Base-by-base conservation (phyloP, 1,140 invertebrate species). In the Vanessa atalanta region DNA sequence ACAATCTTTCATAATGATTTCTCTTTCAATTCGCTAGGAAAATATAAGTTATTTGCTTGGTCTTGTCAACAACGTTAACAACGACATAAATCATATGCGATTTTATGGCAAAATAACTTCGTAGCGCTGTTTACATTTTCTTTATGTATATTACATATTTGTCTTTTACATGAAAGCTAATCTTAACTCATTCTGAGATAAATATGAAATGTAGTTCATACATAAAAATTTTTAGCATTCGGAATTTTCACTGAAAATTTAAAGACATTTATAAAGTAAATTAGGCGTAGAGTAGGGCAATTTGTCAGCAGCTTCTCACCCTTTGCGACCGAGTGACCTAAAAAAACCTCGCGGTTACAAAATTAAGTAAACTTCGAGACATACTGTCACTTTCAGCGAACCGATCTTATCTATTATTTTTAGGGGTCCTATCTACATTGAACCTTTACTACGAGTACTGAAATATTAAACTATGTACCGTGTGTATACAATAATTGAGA, bases 181-280 rank as follows among this genome's bases (percentile, higher is more conserved):
- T 43, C 37, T 11, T 51, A 51, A 15, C 60, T 31, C 26, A 70
- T 63, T 64, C 47, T 31, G 26, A 31, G 26, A 71, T 64, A 71
- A 64, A 64, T 64, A 23, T 37, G 26, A 47, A 48, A 72, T 64
- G 16, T 60, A 63, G 23, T 67, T 23, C 14, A 15, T 47, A 76
- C 68, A 70, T 43, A 69, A 72, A 70, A 69, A 69, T 48, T 69
- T 43, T 48, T 47, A 70, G 31, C 61, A 23, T 79, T 83, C 83
- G 75, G 71, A 76, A 75, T 82, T 84, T 84, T 74, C 80, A 60
- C 73, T 79, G 72, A 80, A 81, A 86, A 82, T 78, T 80, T 84
- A 78, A 78, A 80, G 76, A 80, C 83, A 88, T 88, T 88, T 88
- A 83, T 90, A 85, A 88, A 90, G 83, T 84, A 87, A 88, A 88